Evolutionary conservation across 2,888 invertebrate species (phyloP).

Genomic region (Neoascia interrupta): DNA sequence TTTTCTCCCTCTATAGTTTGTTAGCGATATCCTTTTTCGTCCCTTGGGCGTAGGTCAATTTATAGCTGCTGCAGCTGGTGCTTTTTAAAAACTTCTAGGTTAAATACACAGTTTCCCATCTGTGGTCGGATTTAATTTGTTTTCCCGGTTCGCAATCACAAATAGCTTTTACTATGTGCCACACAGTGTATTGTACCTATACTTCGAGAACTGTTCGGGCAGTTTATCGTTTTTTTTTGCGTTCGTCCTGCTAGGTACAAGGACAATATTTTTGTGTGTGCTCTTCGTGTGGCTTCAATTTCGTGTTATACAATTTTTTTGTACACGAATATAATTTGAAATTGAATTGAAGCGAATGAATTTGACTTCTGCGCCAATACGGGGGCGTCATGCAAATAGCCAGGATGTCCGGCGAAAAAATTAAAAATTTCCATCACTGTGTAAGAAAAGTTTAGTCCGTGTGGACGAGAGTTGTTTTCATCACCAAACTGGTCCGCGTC

Average conservation of each 20-base stretch:
- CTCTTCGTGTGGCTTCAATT: neutral
- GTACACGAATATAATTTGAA: conserved; percentile 16
- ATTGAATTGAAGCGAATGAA: neutral
- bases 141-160: conserved; percentile 17
- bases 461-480: neutral
- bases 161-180: neutral
- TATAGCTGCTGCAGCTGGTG: conserved; percentile 40
- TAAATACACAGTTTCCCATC: conserved; percentile 23
- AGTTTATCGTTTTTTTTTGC: too few species aligned
- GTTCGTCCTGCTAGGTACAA: neutral
- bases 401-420: neutral
- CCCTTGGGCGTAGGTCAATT: conserved; percentile 25
- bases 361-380: neutral
- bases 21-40: conserved; percentile 3
- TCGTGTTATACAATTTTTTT: neutral
- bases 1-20: neutral
- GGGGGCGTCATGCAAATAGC: neutral
- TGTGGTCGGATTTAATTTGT: conserved; percentile 34
- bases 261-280: conserved; percentile 11
- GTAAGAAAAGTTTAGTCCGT: conserved; percentile 1
- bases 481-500: neutral
- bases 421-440: neutral
- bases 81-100: conserved; percentile 13
- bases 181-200: neutral
- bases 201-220: too few species aligned